Conservation (phyloP, 2,797 vertebrate species). For the Leucoraja ocellata region DNA sequence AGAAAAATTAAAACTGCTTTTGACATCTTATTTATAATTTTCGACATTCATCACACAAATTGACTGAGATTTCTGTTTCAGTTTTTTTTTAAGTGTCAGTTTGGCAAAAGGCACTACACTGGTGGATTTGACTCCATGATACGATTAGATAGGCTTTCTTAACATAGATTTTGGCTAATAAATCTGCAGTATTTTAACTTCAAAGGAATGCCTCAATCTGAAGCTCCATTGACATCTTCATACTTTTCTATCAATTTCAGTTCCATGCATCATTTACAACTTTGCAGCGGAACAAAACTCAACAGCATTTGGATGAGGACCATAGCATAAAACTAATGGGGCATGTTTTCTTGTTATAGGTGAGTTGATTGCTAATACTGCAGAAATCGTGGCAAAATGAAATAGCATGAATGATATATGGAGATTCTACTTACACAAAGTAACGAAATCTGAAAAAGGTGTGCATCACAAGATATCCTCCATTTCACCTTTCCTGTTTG, state of each 20-base stretch:
- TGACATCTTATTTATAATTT: constrained; percentile 9
- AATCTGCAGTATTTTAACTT: constrained; percentile 13
- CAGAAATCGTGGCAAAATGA: constrained; percentile 20
- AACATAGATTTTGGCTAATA: neutral
- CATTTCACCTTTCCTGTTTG: constrained; percentile 15
- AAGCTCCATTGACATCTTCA: neutral
- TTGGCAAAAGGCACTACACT: neutral
- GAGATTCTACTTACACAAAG: neutral
- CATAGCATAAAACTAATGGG: constrained; percentile 31
- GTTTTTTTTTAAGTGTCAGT: neutral
- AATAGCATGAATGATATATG: constrained; percentile 22
- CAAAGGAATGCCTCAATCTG: neutral
- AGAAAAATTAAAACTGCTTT: neutral
- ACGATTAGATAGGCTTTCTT: neutral
- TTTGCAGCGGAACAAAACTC: constrained; percentile 21
- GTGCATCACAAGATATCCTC: constrained; percentile 16
- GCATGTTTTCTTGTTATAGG: constrained; percentile 15
- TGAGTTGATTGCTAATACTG: constrained; percentile 21
- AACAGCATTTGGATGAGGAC: constrained; percentile 23
- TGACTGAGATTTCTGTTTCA: constrained; percentile 1
- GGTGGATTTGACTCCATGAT: neutral
- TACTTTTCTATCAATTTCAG: constrained; percentile 23
- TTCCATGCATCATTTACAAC: constrained; percentile 14
- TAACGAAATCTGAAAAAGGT: constrained; percentile 20
- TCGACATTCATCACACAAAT: constrained; percentile 32